These are phyloP conservation scores for Prochilodus magdalenae DNA, from an alignment of 2,113 vertebrate species.

Conservation along the genomic window DNA sequence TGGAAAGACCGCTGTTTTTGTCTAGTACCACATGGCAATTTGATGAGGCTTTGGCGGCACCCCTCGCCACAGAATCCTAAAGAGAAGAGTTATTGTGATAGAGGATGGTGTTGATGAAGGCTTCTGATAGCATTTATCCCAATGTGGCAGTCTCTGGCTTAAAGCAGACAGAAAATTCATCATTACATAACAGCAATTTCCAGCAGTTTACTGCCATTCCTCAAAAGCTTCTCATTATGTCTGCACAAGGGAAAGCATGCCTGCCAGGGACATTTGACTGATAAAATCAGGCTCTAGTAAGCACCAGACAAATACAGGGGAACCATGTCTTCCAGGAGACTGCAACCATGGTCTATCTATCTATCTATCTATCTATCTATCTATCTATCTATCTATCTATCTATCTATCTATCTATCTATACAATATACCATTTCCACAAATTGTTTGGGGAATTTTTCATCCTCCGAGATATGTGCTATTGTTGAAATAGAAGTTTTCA, in stretches of 20 bases:
- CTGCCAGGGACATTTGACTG: conserved; percentile 49
- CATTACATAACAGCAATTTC: conserved; percentile 43
- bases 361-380: background rate
- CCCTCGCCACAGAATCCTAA: background rate
- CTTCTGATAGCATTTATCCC: background rate
- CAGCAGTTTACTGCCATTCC: conserved; percentile 59
- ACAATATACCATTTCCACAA: no score
- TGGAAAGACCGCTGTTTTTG: conserved; percentile 18
- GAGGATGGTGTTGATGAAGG: background rate
- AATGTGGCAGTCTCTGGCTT: background rate
- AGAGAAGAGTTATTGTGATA: background rate
- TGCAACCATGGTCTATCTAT: no score
- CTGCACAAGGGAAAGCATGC: background rate
- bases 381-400: background rate
- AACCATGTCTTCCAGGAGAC: conserved; percentile 39
- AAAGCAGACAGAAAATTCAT: background rate
- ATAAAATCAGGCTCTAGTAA: conserved; percentile 50
- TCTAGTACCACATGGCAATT: conserved; percentile 20
- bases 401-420: no score
- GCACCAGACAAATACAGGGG: conserved; percentile 52
- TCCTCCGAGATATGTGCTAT: no score
- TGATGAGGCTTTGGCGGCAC: conserved; percentile 5
- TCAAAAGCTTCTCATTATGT: conserved; percentile 36
- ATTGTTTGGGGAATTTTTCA: no score
- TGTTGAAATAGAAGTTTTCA: no score